phyloP scores from a whole-genome alignment of 1,140 invertebrate species.

The Nephila pilipes region DNA sequence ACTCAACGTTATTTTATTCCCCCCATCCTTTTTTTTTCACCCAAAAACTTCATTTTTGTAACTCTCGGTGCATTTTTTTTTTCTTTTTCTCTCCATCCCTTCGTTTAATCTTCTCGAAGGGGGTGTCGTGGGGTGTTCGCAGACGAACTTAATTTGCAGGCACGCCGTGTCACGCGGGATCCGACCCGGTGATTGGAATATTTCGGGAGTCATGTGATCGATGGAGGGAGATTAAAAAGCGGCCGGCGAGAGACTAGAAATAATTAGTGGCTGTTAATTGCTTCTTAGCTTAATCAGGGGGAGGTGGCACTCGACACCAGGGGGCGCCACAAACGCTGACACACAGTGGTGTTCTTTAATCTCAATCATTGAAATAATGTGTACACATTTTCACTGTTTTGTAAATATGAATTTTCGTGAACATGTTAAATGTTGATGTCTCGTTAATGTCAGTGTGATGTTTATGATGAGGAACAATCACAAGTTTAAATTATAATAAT shows the following conservation, averaged over 20 bases:
- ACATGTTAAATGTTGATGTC: too few relatives aligned
- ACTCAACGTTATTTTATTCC: slow-evolving; percentile 41
- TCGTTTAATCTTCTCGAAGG: slow-evolving; percentile 70
- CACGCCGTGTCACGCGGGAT: slow-evolving; percentile 56
- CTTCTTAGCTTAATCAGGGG: slow-evolving; percentile 76
- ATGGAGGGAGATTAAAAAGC: slow-evolving; percentile 76
- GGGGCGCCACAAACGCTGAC: background rate
- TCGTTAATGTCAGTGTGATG: too few relatives aligned
- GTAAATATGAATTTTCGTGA: too few relatives aligned
- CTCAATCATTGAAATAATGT: slow-evolving; percentile 1
- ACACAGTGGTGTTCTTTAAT: background rate
- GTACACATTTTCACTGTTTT: background rate
- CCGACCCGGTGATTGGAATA: slow-evolving; percentile 75
- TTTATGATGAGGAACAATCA: too few relatives aligned
- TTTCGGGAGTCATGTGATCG: slow-evolving; percentile 73
- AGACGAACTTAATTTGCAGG: slow-evolving; percentile 74
- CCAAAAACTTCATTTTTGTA: slow-evolving; percentile 61
- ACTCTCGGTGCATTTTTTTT: slow-evolving; percentile 47
- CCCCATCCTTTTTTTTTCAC: slow-evolving; percentile 32
- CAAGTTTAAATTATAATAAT: too few relatives aligned
- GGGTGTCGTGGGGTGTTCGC: background rate
- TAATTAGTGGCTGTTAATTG: slow-evolving; percentile 77
- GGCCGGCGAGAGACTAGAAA: slow-evolving; percentile 71
- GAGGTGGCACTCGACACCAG: slow-evolving; percentile 14
- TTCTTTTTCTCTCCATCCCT: background rate